A percentile compares a stretch with the other conserved stretches of the same genome.
These are phyloP conservation scores for Sebastes matsubarae DNA, from an alignment of 2,797 vertebrate genomes.

Conservation along the genomic window DNA sequence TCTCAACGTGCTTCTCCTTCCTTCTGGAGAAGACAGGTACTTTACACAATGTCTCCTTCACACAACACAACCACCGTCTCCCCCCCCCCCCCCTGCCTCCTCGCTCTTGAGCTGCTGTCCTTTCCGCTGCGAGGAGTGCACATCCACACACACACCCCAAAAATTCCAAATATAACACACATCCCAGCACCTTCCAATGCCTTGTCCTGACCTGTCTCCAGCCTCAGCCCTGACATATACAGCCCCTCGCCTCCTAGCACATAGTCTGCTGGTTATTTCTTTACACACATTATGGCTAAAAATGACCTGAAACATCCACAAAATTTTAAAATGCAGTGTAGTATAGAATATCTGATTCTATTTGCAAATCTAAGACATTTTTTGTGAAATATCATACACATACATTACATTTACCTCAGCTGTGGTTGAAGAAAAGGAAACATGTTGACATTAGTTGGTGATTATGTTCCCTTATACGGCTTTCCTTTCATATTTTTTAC, in stretches of 20 bases:
- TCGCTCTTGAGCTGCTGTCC: slow-evolving; percentile 42
- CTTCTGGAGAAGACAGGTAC: slow-evolving; percentile 18
- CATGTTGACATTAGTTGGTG: slow-evolving; percentile 19
- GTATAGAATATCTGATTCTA: background rate
- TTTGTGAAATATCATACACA: background rate
- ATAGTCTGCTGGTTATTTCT: background rate
- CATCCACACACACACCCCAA: background rate
- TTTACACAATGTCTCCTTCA: slow-evolving; percentile 40
- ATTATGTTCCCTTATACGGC: background rate
- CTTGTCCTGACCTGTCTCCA: slow-evolving; percentile 54
- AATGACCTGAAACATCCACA: background rate
- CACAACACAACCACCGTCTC: slow-evolving; percentile 24
- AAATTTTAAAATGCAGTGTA: background rate
- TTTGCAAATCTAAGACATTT: background rate
- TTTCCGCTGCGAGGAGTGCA: slow-evolving; percentile 34
- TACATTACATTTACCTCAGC: background rate
- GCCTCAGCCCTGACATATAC: slow-evolving; percentile 21
- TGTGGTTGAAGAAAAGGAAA: slow-evolving; percentile 60
- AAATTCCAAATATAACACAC: slow-evolving; percentile 28
- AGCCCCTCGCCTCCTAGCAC: background rate
- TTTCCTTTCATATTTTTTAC: background rate
- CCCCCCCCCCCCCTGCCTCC: slow-evolving; percentile 17
- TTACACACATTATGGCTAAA: background rate
- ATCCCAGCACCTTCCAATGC: slow-evolving; percentile 5
- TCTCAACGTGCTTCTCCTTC: slow-evolving; percentile 27